Conservation (phyloP, 2,888 invertebrate species). For the Pachydiplax longipennis region DNA sequence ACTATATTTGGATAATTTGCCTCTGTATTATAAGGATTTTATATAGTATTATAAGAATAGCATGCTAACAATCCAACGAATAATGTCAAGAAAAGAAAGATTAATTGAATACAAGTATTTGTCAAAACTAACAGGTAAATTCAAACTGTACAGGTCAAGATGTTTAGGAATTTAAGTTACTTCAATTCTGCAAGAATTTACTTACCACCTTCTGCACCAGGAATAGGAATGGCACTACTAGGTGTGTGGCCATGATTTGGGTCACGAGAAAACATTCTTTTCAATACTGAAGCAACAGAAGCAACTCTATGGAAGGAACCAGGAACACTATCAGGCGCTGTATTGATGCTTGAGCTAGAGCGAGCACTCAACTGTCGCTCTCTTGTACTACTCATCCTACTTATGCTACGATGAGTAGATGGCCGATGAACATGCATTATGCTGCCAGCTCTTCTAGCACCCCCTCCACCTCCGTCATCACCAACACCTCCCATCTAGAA, state of each 20-base stretch:
- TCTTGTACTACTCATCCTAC: slow-evolving; percentile 52
- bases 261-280: slow-evolving; percentile 78
- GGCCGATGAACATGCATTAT: not conserved
- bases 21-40: too few species aligned
- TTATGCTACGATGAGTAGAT: slow-evolving; percentile 57
- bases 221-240: slow-evolving; percentile 34
- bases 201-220: slow-evolving; percentile 35
- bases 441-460: not conserved
- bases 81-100: too few species aligned
- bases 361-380: slow-evolving; percentile 56
- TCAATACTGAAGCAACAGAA: slow-evolving; percentile 80
- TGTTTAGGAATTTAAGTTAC: not conserved
- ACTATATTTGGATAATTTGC: too few species aligned
- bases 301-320: slow-evolving; percentile 74
- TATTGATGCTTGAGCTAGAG: slow-evolving; percentile 58
- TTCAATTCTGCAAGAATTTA: not conserved
- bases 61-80: too few species aligned
- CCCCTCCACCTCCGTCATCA: not conserved
- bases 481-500: not conserved
- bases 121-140: too few species aligned
- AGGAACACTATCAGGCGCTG: slow-evolving; percentile 54
- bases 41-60: too few species aligned
- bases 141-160: too few species aligned
- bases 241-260: slow-evolving; percentile 6
- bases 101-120: too few species aligned